A percentile compares a stretch with the other conserved stretches of the same genome.
These are phyloP conservation scores for Scleropages formosus DNA, from an alignment of 2,797 vertebrate species.

Conservation along the genomic window DNA sequence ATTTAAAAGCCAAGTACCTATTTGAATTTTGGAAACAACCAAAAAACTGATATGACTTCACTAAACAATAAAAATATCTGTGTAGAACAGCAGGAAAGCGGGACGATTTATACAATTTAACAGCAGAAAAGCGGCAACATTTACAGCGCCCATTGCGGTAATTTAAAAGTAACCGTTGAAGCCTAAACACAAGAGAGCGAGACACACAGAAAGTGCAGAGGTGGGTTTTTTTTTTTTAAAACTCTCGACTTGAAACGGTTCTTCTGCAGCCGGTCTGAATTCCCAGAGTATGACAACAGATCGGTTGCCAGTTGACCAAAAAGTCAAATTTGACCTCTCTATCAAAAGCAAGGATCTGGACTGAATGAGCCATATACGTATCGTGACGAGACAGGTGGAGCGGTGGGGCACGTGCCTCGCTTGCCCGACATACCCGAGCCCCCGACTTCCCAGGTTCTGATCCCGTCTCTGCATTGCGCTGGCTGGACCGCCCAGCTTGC, in stretches of 20 bases:
- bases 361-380: not conserved
- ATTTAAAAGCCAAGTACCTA: no score
- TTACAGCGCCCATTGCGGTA: not conserved
- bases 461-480: constrained; percentile 56
- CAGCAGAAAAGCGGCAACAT: not conserved
- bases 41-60: no score
- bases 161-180: not conserved
- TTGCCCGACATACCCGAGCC: constrained; percentile 21
- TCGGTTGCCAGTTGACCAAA: no score
- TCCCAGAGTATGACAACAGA: not conserved
- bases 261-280: no score
- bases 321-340: not conserved
- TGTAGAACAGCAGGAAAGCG: not conserved
- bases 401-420: constrained; percentile 47
- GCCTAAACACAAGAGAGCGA: no score
- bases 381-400: not conserved
- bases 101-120: not conserved
- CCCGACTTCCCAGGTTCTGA: constrained; percentile 39
- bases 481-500: constrained; percentile 46
- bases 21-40: no score
- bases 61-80: no score
- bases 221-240: no score
- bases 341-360: not conserved
- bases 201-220: no score
- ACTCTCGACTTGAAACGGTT: not conserved